phyloP scores from a whole-genome alignment of 2,113 vertebrate genomes.

The Helogale parvula region DNA sequence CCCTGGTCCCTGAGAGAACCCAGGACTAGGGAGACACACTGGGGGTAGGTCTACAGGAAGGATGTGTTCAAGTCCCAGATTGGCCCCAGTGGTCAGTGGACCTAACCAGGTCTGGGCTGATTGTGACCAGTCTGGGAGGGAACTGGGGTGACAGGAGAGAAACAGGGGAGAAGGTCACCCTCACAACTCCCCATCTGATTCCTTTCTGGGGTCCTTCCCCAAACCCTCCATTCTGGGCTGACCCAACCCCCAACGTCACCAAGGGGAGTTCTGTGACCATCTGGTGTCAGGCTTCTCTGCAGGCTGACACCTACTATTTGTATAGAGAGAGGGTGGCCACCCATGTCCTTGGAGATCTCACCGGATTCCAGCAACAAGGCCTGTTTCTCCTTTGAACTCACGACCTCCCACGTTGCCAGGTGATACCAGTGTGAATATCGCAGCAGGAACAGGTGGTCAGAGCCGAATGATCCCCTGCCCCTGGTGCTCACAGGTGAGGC shows the following conservation, averaged over 20 bases:
- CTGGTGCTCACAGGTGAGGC: slow-evolving; percentile 38
- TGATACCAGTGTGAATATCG: accelerated
- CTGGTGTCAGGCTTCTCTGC: neutral
- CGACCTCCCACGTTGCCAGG: accelerated
- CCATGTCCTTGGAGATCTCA: accelerated
- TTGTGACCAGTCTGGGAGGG: neutral
- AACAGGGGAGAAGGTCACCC: neutral
- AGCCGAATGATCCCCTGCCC: accelerated
- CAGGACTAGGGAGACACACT: accelerated
- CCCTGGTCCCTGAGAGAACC: too few relatives aligned
- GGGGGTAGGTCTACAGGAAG: neutral
- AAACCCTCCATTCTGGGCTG: neutral
- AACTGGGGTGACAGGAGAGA: neutral
- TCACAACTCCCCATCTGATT: neutral
- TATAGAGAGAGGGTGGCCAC: accelerated
- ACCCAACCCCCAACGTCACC: accelerated
- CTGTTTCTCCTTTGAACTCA: accelerated
- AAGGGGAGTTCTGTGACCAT: neutral
- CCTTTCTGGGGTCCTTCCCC: neutral
- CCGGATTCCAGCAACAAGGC: accelerated
- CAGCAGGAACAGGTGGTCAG: accelerated
- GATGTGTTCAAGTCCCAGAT: accelerated
- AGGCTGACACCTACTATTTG: accelerated
- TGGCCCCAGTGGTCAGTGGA: neutral
- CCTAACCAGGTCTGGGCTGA: neutral